These are phyloP conservation scores for Trematomus bernacchii DNA, from an alignment of 2,797 vertebrate genomes.

Conservation along the genomic window DNA sequence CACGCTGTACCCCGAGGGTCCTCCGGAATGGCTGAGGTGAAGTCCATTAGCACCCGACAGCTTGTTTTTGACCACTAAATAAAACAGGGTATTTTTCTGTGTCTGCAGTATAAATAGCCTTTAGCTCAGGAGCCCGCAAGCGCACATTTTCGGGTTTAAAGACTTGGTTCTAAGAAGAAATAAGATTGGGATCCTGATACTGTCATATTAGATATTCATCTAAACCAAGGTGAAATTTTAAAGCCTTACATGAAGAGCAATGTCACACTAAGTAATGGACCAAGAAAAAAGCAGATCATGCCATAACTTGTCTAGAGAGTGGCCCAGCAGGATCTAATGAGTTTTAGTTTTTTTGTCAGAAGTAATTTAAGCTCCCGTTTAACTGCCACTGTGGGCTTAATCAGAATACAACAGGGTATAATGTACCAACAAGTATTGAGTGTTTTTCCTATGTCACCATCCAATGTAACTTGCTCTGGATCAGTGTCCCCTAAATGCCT, in stretches of 20 bases:
- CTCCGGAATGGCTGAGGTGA: constrained; percentile 72
- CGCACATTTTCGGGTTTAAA: constrained; percentile 11
- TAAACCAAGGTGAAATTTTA: constrained; percentile 3
- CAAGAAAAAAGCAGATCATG: constrained; percentile 12
- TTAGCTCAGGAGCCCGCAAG: constrained; percentile 38
- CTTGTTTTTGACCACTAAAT: constrained; percentile 83
- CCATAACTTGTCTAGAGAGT: constrained; percentile 28
- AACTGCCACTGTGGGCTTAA: constrained; percentile 23
- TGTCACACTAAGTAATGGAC: not conserved
- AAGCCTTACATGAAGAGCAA: not conserved
- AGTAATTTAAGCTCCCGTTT: constrained; percentile 22
- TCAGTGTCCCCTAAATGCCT: constrained; percentile 20
- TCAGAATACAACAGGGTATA: constrained; percentile 15
- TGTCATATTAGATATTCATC: constrained; percentile 17
- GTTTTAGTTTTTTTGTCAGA: constrained; percentile 39
- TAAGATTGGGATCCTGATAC: constrained; percentile 16
- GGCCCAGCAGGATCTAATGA: constrained; percentile 26
- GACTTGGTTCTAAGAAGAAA: constrained; percentile 22
- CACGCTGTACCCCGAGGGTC: constrained; percentile 71
- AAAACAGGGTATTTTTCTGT: constrained; percentile 71
- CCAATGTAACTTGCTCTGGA: constrained; percentile 20
- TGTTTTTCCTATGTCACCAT: not conserved
- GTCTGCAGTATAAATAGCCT: constrained; percentile 66
- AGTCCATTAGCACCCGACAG: constrained; percentile 80
- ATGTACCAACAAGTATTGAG: constrained; percentile 29